Evolutionary conservation across 2,113 vertebrate species (phyloP).

Genomic region (Saguinus midas): DNA sequence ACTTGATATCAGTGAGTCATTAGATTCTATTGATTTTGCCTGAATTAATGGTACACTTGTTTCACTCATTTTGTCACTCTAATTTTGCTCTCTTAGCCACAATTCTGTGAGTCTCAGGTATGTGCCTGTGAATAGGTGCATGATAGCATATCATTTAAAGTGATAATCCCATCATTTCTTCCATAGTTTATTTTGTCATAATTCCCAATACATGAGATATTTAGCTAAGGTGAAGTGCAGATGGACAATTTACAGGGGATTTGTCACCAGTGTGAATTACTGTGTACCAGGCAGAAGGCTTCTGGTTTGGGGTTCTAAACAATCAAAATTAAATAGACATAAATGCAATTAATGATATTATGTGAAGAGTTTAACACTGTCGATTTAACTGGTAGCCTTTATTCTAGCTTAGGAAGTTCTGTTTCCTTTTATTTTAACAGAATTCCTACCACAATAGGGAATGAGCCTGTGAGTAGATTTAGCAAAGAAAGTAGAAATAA

Average conservation of each 20-base stretch:
- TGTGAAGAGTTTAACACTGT: neutral
- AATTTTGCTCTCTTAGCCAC: neutral
- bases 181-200: neutral
- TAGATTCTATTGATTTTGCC: neutral
- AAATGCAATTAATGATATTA: neutral
- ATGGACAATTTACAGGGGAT: neutral
- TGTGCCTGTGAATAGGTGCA: neutral
- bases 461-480: conserved; percentile 21
- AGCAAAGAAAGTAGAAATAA: conserved; percentile 62
- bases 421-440: conserved; percentile 52
- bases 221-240: neutral
- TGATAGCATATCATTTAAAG: neutral
- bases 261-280: neutral
- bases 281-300: neutral
- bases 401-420: neutral
- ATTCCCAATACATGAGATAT: neutral
- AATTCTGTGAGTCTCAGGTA: neutral
- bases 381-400: conserved; percentile 62
- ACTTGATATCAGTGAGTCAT: neutral
- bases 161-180: neutral
- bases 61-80: neutral
- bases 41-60: neutral
- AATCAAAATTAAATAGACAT: neutral
- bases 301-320: neutral
- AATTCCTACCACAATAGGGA: neutral